Percentiles rank a stretch among this genome's conserved stretches.
Conservation (phyloP, 2,113 vertebrate genomes). For the Eupsittula cactorum region DNA sequence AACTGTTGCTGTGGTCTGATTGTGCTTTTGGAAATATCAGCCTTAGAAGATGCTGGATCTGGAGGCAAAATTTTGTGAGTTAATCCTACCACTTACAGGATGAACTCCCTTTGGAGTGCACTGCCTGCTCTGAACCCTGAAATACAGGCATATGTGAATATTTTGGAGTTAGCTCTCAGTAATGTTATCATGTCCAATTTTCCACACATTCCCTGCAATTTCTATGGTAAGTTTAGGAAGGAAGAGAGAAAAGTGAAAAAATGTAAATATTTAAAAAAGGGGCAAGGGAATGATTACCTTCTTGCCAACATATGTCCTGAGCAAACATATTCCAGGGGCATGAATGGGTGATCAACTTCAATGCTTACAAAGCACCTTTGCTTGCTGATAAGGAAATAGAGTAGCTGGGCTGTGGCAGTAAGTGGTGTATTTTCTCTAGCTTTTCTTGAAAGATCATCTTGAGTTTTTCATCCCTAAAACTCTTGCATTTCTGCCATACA, state of each 20-base stretch:
- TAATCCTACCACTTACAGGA: not conserved
- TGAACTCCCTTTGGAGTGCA: not conserved
- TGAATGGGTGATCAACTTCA: not conserved
- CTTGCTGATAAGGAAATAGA: not conserved
- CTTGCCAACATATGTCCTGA: not conserved
- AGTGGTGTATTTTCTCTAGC: not conserved
- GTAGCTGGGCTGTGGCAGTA: not conserved
- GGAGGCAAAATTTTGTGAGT: not conserved
- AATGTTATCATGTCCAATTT: not conserved
- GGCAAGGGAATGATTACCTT: not conserved
- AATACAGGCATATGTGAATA: not conserved
- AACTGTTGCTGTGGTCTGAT: not conserved
- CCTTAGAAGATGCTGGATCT: not conserved
- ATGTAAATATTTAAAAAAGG: not conserved
- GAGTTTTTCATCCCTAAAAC: not conserved
- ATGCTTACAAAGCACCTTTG: not conserved
- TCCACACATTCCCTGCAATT: not conserved
- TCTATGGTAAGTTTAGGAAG: not conserved
- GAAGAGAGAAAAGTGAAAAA: not conserved
- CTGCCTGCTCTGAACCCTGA: not conserved
- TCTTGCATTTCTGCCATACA: not conserved
- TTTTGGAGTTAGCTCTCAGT: not conserved
- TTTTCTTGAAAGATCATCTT: not conserved
- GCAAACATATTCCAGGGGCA: not conserved
- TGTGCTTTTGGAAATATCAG: conserved; percentile 13